These are phyloP conservation scores for Zaprionus africanus DNA, from an alignment of 1,140 invertebrate genomes.

Conservation along the genomic window DNA sequence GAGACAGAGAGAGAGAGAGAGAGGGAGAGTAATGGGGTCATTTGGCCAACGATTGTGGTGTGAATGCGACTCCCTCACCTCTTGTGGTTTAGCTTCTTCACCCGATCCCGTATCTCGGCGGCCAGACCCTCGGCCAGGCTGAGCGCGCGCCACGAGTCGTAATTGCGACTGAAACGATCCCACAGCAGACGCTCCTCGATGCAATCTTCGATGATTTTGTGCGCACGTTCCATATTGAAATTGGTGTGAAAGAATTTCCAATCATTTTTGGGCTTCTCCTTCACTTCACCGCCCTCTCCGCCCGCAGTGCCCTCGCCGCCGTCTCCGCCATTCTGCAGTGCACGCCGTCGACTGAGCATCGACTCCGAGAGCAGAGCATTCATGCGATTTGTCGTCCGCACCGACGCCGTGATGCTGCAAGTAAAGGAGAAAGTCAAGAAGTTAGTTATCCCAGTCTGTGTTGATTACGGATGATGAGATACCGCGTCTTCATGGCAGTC, in stretches of 20 bases:
- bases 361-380: conserved; percentile 81
- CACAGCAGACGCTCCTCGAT: conserved; percentile 81
- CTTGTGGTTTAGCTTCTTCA: conserved; percentile 78
- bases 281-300: conserved; percentile 29
- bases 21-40: conserved; percentile 13
- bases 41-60: conserved; percentile 4
- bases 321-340: conserved; percentile 54
- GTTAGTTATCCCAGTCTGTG: background rate
- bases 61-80: conserved; percentile 53
- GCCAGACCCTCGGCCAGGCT: conserved; percentile 74
- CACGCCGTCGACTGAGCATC: conserved; percentile 67
- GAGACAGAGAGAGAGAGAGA: background rate
- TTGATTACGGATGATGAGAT: conserved; percentile 3
- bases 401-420: conserved; percentile 78
- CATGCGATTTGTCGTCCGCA: conserved; percentile 83
- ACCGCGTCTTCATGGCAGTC: conserved; percentile 76
- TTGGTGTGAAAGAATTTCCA: conserved; percentile 82
- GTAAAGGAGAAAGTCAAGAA: conserved; percentile 25
- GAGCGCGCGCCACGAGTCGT: conserved; percentile 80
- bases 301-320: conserved; percentile 29
- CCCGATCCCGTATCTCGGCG: conserved; percentile 75
- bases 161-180: conserved; percentile 82
- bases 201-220: conserved; percentile 77
- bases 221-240: conserved; percentile 82
- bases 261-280: conserved; percentile 77